Base-by-base conservation (phyloP, 2,888 invertebrate species). In the Seira sanloemensis region DNA sequence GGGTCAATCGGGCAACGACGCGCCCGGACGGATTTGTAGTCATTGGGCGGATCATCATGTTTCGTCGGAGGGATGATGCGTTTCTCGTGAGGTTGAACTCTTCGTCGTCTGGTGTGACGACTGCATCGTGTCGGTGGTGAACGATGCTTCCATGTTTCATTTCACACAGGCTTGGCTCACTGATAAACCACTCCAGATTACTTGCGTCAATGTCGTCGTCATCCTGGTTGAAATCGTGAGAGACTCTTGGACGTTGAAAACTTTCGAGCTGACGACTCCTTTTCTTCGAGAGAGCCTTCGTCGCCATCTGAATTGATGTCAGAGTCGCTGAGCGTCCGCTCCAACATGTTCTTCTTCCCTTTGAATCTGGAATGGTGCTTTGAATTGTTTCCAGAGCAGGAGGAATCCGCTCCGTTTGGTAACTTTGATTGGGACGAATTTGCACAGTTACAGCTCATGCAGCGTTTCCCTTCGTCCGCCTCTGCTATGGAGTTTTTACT, bases 231-330 rank as follows among this genome's bases (percentile, higher is more conserved):
- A 88, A 88, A 54, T 88, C 86, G 26, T 87, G 86, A n/a, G 4
- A 87, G 84, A 77, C 88, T 88, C 78, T 88, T 88, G 0, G 88
- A 87, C 2, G 88, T 79, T 7, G 85, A 85, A 77, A 88, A 85
- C 21, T 84, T 84, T 37, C 85, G 37, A 16, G 75, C 58, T 7
- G 74, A 50, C 9, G 72, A 67, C 25, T 87, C 82, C 23, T 73
- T 69, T 58, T 82, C 74, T 19, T 67, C 74, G 7, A 77, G 74
- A 19, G 73, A 77, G 2, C 79, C 80, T 65, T 88, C 86, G 25
- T 88, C 87, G 0, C 58, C 84, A 37, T 87, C 88, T 5, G 86
- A 85, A 27, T 88, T 85, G 16, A 85, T 81, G 27, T 87, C 88
- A 0, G 88, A 87, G 62, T 88, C 87, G 62, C 86, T 86, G 65